phyloP scores from a whole-genome alignment of 2,113 vertebrate species.

The Heterotilapia buettikoferi region DNA sequence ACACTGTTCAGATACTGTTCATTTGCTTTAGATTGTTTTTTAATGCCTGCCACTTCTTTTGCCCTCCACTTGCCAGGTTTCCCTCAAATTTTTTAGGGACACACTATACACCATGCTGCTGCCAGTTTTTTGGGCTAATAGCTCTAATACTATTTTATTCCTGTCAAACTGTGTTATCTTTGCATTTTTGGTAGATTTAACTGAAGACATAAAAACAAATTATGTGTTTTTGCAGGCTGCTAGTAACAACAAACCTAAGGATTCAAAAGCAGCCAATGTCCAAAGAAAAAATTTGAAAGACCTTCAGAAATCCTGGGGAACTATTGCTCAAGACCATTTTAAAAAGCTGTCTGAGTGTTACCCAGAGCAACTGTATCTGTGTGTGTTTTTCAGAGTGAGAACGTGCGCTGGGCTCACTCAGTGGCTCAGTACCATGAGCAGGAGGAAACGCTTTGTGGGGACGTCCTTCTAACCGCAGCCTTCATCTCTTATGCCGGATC shows the following conservation, averaged over 20 bases:
- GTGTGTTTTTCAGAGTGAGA: slow-evolving; percentile 67
- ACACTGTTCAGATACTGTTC: not conserved
- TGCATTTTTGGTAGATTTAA: not conserved
- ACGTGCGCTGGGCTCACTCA: slow-evolving; percentile 74
- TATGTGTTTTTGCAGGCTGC: not conserved
- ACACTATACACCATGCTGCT: not conserved
- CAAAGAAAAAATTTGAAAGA: not conserved
- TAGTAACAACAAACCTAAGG: not conserved
- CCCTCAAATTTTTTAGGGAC: fast-evolving
- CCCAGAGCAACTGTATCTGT: not conserved
- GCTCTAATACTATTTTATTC: not conserved
- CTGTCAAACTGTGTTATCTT: not conserved
- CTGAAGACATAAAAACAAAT: not conserved
- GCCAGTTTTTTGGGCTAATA: not conserved
- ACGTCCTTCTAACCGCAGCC: slow-evolving; percentile 68
- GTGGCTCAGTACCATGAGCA: slow-evolving; percentile 71
- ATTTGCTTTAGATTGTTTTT: not conserved
- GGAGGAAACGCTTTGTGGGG: slow-evolving; percentile 72
- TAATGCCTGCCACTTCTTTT: not conserved
- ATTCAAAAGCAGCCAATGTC: not conserved
- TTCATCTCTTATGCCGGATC: slow-evolving; percentile 73
- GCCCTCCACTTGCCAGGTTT: not conserved
- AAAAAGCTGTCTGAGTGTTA: not conserved
- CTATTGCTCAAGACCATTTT: not conserved
- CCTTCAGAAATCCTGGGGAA: not conserved